phyloP scores from a whole-genome alignment of 2,797 vertebrate species.

The Gobio occitaniae region DNA sequence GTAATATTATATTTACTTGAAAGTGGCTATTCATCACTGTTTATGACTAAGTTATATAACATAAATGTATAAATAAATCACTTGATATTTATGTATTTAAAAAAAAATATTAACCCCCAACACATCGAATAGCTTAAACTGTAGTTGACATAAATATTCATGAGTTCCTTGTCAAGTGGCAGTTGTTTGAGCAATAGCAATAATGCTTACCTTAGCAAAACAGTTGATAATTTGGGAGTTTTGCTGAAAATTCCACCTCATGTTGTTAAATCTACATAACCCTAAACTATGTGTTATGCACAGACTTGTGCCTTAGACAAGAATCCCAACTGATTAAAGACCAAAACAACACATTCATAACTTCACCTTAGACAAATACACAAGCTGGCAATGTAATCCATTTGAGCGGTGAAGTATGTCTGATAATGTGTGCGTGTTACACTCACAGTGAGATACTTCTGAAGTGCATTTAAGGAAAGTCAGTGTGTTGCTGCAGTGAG shows the following conservation, averaged over 20 bases:
- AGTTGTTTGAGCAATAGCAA: neutral
- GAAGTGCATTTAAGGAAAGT: slow-evolving; percentile 19
- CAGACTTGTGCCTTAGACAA: slow-evolving; percentile 38
- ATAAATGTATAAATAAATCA: neutral
- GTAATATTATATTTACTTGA: neutral
- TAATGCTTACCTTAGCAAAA: slow-evolving; percentile 20
- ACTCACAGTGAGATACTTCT: slow-evolving; percentile 19
- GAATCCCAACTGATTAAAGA: slow-evolving; percentile 54
- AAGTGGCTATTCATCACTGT: neutral
- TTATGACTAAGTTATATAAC: neutral
- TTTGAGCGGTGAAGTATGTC: slow-evolving; percentile 32
- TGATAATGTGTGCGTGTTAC: slow-evolving; percentile 19
- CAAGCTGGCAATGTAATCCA: slow-evolving; percentile 37
- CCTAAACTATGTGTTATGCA: slow-evolving; percentile 36
- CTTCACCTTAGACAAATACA: slow-evolving; percentile 50
- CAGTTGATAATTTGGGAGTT: neutral
- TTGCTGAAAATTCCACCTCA: slow-evolving; percentile 34
- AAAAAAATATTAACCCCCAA: neutral
- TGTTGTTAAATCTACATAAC: slow-evolving; percentile 12
- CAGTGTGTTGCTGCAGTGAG: slow-evolving; percentile 12
- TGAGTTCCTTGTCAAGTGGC: neutral
- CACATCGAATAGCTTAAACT: neutral
- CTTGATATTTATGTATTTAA: neutral
- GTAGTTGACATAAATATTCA: too few relatives aligned
- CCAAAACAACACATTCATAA: slow-evolving; percentile 52